Evolutionary conservation across 2,797 vertebrate species (phyloP).

Genomic region (Rhinatrema bivittatum): DNA sequence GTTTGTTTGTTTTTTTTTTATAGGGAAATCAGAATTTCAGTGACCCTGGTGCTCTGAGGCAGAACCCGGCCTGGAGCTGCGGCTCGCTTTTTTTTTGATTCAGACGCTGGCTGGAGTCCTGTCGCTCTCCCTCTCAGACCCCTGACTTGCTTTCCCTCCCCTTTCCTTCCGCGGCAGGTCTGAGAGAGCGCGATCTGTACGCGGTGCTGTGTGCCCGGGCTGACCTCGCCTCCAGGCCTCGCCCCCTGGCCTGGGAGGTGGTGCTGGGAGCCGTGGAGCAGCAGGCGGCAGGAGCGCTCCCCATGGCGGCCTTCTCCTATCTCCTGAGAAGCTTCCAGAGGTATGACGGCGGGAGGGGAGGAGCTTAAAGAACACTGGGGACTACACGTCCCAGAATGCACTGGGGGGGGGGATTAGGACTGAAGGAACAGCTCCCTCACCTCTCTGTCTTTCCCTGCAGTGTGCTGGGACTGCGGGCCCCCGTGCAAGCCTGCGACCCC

Average conservation of each 20-base stretch:
- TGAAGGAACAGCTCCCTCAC: too few species aligned
- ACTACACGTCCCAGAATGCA: background rate
- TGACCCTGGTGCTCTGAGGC: too few species aligned
- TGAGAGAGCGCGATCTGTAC: conserved; percentile 70
- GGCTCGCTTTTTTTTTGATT: too few species aligned
- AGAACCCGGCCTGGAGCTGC: too few species aligned
- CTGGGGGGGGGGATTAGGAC: background rate
- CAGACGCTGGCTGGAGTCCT: background rate
- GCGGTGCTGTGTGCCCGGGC: conserved; percentile 56
- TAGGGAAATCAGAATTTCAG: too few species aligned
- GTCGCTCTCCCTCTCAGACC: too few species aligned
- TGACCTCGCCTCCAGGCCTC: background rate
- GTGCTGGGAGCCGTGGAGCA: conserved; percentile 34
- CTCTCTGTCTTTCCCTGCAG: conserved; percentile 34
- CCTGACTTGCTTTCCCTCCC: too few species aligned
- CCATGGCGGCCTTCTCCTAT: conserved; percentile 66
- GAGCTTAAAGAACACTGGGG: too few species aligned
- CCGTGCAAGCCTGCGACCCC: conserved; percentile 45
- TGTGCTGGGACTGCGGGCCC: conserved; percentile 51
- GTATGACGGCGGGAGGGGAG: background rate
- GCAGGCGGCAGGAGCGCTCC: conserved; percentile 39
- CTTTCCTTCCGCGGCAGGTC: conserved; percentile 45
- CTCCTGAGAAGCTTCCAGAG: conserved; percentile 28
- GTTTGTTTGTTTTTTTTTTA: too few species aligned
- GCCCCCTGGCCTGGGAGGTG: conserved; percentile 60